A percentile compares a stretch with the other conserved stretches of the same genome.
These are phyloP conservation scores for Sebastes taczanowskii DNA, from an alignment of 2,797 vertebrate species.

Conservation along the genomic window DNA sequence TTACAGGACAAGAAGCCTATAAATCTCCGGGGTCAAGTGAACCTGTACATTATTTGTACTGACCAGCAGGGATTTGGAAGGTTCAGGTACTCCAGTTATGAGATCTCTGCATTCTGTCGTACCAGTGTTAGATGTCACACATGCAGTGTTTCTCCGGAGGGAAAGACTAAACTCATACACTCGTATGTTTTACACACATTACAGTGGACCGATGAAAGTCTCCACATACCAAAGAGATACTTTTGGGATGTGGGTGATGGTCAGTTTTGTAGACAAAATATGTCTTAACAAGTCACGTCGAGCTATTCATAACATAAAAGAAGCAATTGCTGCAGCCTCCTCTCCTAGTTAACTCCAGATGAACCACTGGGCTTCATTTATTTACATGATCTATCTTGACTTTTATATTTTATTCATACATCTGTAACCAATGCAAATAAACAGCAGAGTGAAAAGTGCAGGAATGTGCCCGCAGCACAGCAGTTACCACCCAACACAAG, in stretches of 20 bases:
- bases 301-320: not conserved
- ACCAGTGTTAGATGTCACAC: constrained; percentile 33
- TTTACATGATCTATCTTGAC: not conserved
- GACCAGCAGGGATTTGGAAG: not conserved
- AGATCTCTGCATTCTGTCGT: constrained; percentile 23
- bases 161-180: not conserved
- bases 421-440: not conserved
- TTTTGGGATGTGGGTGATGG: not conserved
- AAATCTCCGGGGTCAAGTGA: constrained; percentile 21
- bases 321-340: not conserved
- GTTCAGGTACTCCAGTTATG: not conserved
- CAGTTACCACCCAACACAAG: not conserved
- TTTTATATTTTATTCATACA: constrained; percentile 5
- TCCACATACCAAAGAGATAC: constrained; percentile 2
- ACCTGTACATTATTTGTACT: not conserved
- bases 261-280: not conserved
- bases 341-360: constrained; percentile 19
- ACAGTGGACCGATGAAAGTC: not conserved
- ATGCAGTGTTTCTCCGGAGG: not conserved
- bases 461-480: constrained; percentile 15
- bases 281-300: not conserved
- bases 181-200: constrained; percentile 5
- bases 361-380: not conserved
- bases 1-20: constrained; percentile 43
- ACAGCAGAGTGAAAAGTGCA: not conserved